Percentiles rank a stretch among this genome's conserved stretches.
These are phyloP conservation scores for Conistra vaccinii DNA, from an alignment of 2,888 invertebrate genomes.

Conservation along the genomic window DNA sequence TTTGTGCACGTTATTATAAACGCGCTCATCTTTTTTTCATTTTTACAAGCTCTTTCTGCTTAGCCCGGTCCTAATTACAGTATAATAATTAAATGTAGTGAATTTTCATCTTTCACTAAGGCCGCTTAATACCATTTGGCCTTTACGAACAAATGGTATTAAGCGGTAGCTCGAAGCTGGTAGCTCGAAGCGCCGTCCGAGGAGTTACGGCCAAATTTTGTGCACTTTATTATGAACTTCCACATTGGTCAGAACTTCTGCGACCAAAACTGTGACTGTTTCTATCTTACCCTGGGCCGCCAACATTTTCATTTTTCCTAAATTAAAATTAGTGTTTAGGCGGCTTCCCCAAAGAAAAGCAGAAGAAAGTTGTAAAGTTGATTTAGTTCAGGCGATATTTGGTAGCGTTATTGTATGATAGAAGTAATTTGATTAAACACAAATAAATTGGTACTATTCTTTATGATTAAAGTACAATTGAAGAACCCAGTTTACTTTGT, in stretches of 20 bases:
- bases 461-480: background rate
- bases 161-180: too few relatives aligned
- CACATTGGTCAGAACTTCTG: background rate
- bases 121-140: too few relatives aligned
- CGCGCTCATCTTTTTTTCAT: too few relatives aligned
- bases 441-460: conserved; percentile 13
- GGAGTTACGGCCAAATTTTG: too few relatives aligned
- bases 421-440: conserved; percentile 38
- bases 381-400: background rate
- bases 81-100: too few relatives aligned
- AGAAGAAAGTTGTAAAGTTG: conserved; percentile 6
- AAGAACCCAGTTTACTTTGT: background rate
- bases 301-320: background rate
- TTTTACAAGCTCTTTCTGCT: too few relatives aligned
- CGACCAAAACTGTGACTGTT: background rate
- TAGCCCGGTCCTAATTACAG: too few relatives aligned
- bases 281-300: background rate
- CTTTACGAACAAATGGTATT: too few relatives aligned
- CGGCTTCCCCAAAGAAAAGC: background rate
- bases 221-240: too few relatives aligned
- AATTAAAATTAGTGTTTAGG: conserved; percentile 5
- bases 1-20: background rate
- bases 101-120: too few relatives aligned
- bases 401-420: conserved; percentile 14
- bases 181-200: too few relatives aligned